Base-by-base conservation (phyloP, 2,888 invertebrate species). In the Leptinotarsa juncta region DNA sequence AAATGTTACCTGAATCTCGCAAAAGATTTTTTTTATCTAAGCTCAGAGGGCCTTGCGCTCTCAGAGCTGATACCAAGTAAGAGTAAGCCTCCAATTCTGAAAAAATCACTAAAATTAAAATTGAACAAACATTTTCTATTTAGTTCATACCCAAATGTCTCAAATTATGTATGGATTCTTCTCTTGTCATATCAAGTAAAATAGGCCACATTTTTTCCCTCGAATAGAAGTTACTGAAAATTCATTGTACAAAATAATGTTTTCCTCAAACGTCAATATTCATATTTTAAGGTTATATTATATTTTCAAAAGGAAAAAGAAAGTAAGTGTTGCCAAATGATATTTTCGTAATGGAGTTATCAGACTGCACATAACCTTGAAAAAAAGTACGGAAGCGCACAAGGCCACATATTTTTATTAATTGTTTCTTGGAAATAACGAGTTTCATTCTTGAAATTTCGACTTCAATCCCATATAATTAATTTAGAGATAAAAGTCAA, bases 31-130 rank as follows among this genome's bases (percentile, higher is more conserved):
- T 93, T 90, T 96, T 96, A 85, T 94, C 94, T 84, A 93, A 93
- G 86, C 93, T 95, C 76, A 97, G 91, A 85, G 94, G 92, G 81
- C 97, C 97, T 90, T 97, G 97, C 83, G 97, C 97, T 89, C 97
- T 92, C 87, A 97, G 93, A 83, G 96, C 97, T 86, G 95, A 95
- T 76, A 97, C 93, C 88, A 97, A 92, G 88, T 94, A 93, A 84
- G 95, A 94, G 91, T 97, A 97, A 81, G 97, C 96, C 89, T 97
- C 96, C 87, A 97, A 89, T 91, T 97, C 96, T 96, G 71, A 74
- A 81, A 81, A 51, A 51, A 62, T 57, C 32, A 18, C 4, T 7
- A 23, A 20, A 42, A 57, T 7, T 32, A 67, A 86, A 55, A 20
- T 65, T 67, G 50, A 72, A 71, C 16, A 62, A 53, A 71, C 42